These are phyloP conservation scores for Catonia carolina DNA, from an alignment of 2,888 invertebrate genomes.

Conservation along the genomic window DNA sequence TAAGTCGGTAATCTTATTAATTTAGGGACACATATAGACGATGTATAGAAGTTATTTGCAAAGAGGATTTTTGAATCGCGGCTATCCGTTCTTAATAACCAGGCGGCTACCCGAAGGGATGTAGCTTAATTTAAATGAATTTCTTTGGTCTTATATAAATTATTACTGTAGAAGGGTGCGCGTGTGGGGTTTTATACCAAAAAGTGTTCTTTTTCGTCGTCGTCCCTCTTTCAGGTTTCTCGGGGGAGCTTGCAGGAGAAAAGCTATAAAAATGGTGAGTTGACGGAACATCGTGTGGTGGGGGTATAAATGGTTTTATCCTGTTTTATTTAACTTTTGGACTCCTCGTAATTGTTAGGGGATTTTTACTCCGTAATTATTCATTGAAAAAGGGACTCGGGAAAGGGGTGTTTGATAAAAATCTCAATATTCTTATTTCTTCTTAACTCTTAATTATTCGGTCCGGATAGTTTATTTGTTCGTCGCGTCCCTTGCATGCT, in stretches of 20 bases:
- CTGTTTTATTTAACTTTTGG: no score
- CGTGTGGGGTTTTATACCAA: slow-evolving; percentile 1
- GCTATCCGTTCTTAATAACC: not conserved
- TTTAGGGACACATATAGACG: no score
- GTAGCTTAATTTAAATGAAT: slow-evolving; percentile 25
- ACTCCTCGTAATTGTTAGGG: slow-evolving; percentile 1
- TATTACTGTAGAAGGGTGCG: slow-evolving; percentile 16
- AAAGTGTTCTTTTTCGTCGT: slow-evolving; percentile 13
- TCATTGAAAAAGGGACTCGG: slow-evolving; percentile 3
- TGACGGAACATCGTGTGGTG: no score
- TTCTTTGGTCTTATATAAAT: slow-evolving; percentile 23
- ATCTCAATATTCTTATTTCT: slow-evolving; percentile 1
- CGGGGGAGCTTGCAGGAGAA: not conserved
- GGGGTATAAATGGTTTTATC: no score
- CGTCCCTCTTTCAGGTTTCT: slow-evolving; percentile 11
- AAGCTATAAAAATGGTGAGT: not conserved
- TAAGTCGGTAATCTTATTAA: no score
- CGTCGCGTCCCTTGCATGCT: no score
- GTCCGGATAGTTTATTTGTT: no score
- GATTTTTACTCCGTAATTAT: slow-evolving; percentile 7
- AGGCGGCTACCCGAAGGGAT: slow-evolving; percentile 20
- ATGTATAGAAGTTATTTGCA: no score
- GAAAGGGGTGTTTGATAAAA: slow-evolving; percentile 5
- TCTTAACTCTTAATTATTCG: no score
- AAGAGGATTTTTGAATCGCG: no score